phyloP scores from a whole-genome alignment of 2,113 vertebrate genomes.

The Microtus montanus region DNA sequence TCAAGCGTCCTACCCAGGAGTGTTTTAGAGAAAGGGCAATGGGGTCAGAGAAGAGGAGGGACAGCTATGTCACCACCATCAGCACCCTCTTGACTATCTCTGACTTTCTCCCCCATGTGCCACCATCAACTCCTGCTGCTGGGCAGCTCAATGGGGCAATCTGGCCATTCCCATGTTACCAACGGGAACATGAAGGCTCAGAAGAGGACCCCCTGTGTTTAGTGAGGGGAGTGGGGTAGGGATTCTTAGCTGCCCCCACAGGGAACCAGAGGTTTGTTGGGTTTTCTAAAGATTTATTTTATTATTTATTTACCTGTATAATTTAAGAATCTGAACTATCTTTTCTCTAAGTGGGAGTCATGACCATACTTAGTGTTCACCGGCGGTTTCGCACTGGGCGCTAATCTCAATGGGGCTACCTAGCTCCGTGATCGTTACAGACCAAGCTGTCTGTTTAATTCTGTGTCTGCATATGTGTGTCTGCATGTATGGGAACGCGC shows the following conservation, averaged over 20 bases:
- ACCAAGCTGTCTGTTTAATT: neutral
- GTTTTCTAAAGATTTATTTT: neutral
- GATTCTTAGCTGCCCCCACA: neutral
- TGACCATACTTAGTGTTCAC: neutral
- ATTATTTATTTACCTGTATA: neutral
- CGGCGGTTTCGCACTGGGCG: neutral
- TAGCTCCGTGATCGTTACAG: neutral
- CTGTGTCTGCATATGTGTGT: neutral
- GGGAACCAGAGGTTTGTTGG: neutral
- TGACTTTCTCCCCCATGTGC: accelerated
- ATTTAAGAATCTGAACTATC: neutral
- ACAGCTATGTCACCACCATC: accelerated
- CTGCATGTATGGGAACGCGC: neutral
- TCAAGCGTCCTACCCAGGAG: neutral
- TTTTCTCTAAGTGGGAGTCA: neutral
- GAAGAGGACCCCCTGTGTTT: neutral
- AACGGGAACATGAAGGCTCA: neutral
- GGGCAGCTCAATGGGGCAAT: accelerated
- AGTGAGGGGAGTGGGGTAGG: neutral
- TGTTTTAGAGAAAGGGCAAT: neutral
- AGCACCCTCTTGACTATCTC: accelerated
- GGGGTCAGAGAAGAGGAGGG: neutral
- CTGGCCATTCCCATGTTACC: neutral
- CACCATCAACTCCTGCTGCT: neutral
- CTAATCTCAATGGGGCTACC: neutral